A percentile compares a stretch with the other conserved stretches of the same genome.
Evolutionary conservation across 2,888 invertebrate genomes (phyloP).

Genomic region (Synanthedon andrenaeformis): DNA sequence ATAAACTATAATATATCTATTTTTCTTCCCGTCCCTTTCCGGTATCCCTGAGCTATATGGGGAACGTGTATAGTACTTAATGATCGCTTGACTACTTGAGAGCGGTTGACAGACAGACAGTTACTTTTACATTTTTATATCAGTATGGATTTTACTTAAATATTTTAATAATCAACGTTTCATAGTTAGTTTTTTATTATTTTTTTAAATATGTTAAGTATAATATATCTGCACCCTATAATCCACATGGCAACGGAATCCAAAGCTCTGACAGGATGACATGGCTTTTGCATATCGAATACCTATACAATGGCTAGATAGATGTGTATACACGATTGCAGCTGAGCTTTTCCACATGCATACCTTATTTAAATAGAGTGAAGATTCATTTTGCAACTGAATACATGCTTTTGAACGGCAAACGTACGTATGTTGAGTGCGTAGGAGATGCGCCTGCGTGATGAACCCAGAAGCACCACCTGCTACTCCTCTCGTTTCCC

Average conservation of each 20-base stretch:
- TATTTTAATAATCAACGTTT: no score
- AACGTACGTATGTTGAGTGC: not conserved
- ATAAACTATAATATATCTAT: no score
- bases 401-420: not conserved
- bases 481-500: slow-evolving; percentile 19
- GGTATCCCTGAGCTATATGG: no score
- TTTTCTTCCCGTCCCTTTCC: no score
- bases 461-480: slow-evolving; percentile 37
- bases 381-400: not conserved
- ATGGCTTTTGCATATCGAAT: slow-evolving; percentile 20
- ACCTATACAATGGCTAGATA: slow-evolving; percentile 11
- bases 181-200: no score
- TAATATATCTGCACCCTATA: not conserved
- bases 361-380: not conserved
- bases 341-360: slow-evolving; percentile 2
- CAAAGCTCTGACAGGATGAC: not conserved
- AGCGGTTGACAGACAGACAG: no score
- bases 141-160: no score
- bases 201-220: no score
- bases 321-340: no score
- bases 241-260: not conserved
- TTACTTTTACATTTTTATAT: no score
- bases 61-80: no score
- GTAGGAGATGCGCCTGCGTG: slow-evolving; percentile 30
- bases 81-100: no score